Base-by-base conservation (phyloP, 1,140 invertebrate genomes). In the Drosophila cardini region DNA sequence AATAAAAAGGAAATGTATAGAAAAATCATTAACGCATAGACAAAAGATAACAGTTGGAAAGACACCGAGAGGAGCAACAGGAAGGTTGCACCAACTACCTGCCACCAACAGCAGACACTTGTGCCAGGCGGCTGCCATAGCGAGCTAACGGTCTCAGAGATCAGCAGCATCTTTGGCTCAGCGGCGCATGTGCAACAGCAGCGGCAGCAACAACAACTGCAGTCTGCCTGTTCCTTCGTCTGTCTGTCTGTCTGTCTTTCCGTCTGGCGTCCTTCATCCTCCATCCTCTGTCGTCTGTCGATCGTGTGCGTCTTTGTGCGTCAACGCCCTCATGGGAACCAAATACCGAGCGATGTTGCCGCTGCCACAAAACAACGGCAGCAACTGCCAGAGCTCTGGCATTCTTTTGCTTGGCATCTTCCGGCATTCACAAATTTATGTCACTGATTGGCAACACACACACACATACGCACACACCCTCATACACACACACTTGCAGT, bases 261-360 rank as follows among this genome's bases (percentile, higher is more conserved):
- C 52, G 36, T 11, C 34, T 36, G 45, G 32, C 53, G 63, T 43
- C 32, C 30, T 45, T n/a, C 30, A 32, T 34, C 40, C 15, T 11
- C 15, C 13, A 18, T 34, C 11, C 4, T 15, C 56, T 63, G 74
- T 69, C 67, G 79, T 52, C 63, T 53, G 61, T 74, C 65, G 70
- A 73, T 62, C 79, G 76, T 56, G 62, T 46, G 75, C 62, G 69
- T 76, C 57, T 70, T 64, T 77, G 63, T 89, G 84, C 84, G 84
- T 87, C 84, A 87, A 87, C 84, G 84, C 84, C 84, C 84, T 87
- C 84, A 87, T 87, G 84, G 84, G 84, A 87, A 87, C 84, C 84
- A 53, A 82, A 72, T 64, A 73, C 64, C 64, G 40, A 57, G 4
- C 21, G 21, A 38, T 26, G 9, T 36, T 36, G 34, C 34, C 10